Percentiles rank a stretch among this genome's conserved stretches.
These are phyloP conservation scores for Chirona hameri DNA, from an alignment of 2,888 invertebrate species.

Conservation along the genomic window DNA sequence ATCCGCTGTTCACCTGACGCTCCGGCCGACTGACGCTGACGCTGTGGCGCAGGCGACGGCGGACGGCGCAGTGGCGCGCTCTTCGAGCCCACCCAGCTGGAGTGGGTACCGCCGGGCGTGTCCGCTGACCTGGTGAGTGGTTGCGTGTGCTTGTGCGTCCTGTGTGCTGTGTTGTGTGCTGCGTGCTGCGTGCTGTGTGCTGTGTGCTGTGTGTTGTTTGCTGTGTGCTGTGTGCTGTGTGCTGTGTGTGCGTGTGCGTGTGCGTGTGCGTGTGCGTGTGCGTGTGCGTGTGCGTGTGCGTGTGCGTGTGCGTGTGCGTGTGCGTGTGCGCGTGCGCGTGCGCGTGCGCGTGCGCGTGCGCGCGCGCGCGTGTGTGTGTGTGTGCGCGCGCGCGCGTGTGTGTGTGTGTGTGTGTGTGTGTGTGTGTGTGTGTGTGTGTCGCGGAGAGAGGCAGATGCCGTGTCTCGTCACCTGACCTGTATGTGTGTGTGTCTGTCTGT, in stretches of 20 bases:
- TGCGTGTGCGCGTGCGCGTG: too few species aligned
- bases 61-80: not conserved
- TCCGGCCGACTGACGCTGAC: not conserved
- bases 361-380: too few species aligned
- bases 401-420: slow-evolving; percentile 46
- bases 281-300: too few species aligned
- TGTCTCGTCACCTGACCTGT: too few species aligned
- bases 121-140: slow-evolving; percentile 58
- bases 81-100: slow-evolving; percentile 49
- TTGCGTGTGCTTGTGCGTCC: not conserved
- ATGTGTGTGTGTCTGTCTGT: not conserved
- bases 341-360: too few species aligned
- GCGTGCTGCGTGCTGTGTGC: not conserved
- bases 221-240: too few species aligned
- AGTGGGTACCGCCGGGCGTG: slow-evolving; percentile 71
- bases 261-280: too few species aligned
- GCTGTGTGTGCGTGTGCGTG: too few species aligned
- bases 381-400: too few species aligned
- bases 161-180: not conserved
- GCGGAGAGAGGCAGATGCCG: too few species aligned
- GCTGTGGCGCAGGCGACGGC: not conserved
- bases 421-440: not conserved
- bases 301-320: too few species aligned
- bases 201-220: not conserved
- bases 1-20: not conserved